Base-by-base conservation (phyloP, 2,888 invertebrate genomes). In the Calliphora vomitoria region DNA sequence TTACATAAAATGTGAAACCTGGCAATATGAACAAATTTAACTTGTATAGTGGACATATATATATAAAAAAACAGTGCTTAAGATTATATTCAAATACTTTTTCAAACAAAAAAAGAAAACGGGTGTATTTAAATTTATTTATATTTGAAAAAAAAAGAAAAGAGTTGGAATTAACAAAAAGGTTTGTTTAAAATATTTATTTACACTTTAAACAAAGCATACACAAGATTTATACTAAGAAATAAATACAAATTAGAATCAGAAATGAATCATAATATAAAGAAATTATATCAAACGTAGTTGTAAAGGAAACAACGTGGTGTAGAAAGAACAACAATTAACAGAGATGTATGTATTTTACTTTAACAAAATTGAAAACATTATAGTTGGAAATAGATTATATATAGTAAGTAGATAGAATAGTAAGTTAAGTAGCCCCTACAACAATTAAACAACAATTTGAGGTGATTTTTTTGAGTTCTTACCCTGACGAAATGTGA, bases 401-500 rank as follows among this genome's bases (percentile, higher is more conserved):
- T 58, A 68, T 31, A 66, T 18, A 68, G 64, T 20, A 13, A 58
- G 25, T 25, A 11, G 20, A 44, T 68, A 44, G 44, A 13, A 69
- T 8, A 25, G 18, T 41, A 62, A 66, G 15, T 25, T 71, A 66
- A 85, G 41, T 86, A 79, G 82, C 15, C 41, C 82, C 74, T 85
- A 87, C 81, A 80, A 81, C 80, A 79, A 66, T 74, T 69, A 72
- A 76, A 88, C 50, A 76, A 88, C 50, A 58, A 60, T 58, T 75
- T 74, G 58, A 72, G 75, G 55, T 80, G 53, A 62, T 69, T 31
- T 69, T 15, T 47, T 47, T 64, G 13, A 90, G 85, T 90, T 91
- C 94, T 94, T 94, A 94, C 94, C 94, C 94, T 90, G 92, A 91
- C 90, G 92, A 91, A 91, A 95, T 94, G 92, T 95, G 95, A 94